Evolutionary conservation across 2,113 vertebrate genomes (phyloP).

Genomic region (Pavo muticus): DNA sequence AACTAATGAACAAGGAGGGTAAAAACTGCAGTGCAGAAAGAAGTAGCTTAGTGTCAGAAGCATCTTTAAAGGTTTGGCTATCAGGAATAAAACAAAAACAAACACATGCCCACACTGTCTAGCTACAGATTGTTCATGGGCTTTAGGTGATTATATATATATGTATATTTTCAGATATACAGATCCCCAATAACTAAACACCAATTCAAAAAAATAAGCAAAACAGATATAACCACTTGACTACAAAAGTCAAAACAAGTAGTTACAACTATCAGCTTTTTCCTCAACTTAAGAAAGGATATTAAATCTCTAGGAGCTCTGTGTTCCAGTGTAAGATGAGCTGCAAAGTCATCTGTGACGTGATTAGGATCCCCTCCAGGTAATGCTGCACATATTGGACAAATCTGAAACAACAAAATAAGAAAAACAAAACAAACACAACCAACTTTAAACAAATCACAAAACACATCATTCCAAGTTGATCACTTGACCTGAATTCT

Average conservation of each 20-base stretch:
- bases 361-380: constrained; percentile 99
- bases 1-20: constrained; percentile 4
- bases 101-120: background rate
- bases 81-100: constrained; percentile 17
- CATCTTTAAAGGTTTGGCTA: background rate
- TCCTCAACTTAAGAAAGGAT: constrained; percentile 85
- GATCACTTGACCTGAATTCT: background rate
- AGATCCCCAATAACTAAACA: background rate
- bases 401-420: constrained; percentile 86
- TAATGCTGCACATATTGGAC: constrained; percentile 98
- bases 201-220: background rate
- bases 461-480: background rate
- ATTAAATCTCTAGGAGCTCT: constrained; percentile 99
- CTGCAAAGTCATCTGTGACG: constrained; percentile 98
- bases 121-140: background rate
- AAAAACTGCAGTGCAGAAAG: constrained; percentile 25
- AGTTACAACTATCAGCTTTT: background rate
- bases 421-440: background rate
- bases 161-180: background rate
- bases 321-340: constrained; percentile 99
- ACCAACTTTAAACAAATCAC: constrained; percentile 14
- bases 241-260: constrained; percentile 14
- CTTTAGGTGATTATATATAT: background rate
- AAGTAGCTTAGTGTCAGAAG: background rate
- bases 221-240: background rate